These are phyloP conservation scores for Eubasilissa splendida DNA, from an alignment of 2,888 invertebrate species.

Conservation along the genomic window DNA sequence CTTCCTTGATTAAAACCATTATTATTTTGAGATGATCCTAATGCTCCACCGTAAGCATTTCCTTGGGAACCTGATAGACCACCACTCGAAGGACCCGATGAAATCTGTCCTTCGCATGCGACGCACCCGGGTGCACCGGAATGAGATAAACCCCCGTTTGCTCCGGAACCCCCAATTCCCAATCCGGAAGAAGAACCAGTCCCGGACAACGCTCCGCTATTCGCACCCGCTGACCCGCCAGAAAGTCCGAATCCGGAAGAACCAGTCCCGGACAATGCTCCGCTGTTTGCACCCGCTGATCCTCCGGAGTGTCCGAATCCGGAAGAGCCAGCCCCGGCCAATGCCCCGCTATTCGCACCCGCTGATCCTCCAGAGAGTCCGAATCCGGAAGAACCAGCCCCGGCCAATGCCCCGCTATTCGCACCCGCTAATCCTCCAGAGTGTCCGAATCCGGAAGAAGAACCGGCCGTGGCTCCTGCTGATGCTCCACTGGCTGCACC, in stretches of 20 bases:
- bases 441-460: conserved; percentile 19
- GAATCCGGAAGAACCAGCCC: conserved; percentile 19
- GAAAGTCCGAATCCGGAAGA: neutral
- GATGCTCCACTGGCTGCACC: neutral
- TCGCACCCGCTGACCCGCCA: neutral
- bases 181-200: conserved; percentile 34
- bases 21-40: neutral
- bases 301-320: neutral
- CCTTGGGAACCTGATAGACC: neutral
- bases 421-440: neutral
- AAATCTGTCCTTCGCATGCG: neutral
- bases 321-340: conserved; percentile 12
- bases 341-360: neutral
- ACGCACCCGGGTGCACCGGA: neutral
- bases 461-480: conserved; percentile 59
- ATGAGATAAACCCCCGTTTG: conserved; percentile 41
- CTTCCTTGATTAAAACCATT: neutral
- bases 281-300: neutral
- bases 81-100: neutral
- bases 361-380: neutral
- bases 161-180: conserved; percentile 4
- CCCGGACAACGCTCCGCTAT: neutral
- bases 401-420: neutral
- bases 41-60: conserved; percentile 7
- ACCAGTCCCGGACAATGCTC: neutral